Evolutionary conservation across 30 jellyfish, hydroid and myxozoan genomes (phyloP).

Genomic region (Turritopsis rubra): DNA sequence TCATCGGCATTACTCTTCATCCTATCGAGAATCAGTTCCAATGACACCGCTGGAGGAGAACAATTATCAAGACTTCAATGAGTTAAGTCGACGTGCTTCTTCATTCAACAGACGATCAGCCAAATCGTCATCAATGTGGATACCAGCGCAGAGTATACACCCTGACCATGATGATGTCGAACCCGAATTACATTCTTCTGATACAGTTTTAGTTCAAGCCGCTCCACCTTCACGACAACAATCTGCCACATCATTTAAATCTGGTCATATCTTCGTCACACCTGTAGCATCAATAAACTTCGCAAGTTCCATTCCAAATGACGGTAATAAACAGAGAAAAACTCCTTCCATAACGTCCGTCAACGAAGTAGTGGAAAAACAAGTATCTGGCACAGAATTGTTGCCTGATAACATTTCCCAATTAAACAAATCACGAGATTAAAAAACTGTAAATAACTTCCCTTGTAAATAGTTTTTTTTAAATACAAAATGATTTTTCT

Average conservation of each 20-base stretch:
- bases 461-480: background rate
- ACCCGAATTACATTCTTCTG: background rate
- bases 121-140: conserved; percentile 16
- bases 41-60: conserved; percentile 6
- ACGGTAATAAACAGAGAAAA: background rate
- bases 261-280: conserved; percentile 22
- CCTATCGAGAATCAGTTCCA: conserved; percentile 15
- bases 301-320: background rate
- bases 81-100: background rate
- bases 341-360: conserved; percentile 13
- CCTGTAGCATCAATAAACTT: conserved; percentile 13
- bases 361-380: conserved; percentile 9
- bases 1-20: conserved; percentile 10
- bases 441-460: background rate
- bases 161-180: background rate
- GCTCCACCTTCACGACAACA: conserved; percentile 9
- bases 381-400: conserved; percentile 15
- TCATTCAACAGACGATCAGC: conserved; percentile 7
- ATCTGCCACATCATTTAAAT: conserved; percentile 13
- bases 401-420: background rate
- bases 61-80: background rate
- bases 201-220: conserved; percentile 20
- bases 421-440: background rate
- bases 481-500: background rate
- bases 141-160: conserved; percentile 12